Base-by-base conservation (phyloP, 2,797 vertebrate genomes). In the Eulemur coronatus region DNA sequence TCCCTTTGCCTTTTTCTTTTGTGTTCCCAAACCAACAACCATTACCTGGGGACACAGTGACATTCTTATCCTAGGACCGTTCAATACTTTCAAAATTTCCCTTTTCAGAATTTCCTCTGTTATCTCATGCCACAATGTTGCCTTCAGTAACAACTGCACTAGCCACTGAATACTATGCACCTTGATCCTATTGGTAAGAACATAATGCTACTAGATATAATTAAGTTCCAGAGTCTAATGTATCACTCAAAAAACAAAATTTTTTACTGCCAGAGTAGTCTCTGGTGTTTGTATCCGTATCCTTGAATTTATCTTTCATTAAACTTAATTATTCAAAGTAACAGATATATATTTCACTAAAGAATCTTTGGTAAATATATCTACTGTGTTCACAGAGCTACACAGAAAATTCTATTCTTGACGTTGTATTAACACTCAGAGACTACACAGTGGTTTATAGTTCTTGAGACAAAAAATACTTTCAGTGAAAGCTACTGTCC, bases 401-500 rank as follows among this genome's bases (percentile, higher is more conserved):
- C 52, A 41, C 0, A 76, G 69, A 96, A 87, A 87, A 61, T 59
- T 88, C 43, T 94, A 35, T 92, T 92, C 50, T 93, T 87, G 65
- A 94, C 41, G 88, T 38, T 43, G 2, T 5, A 76, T 85, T 94
- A 94, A 93, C 76, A 59, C 89, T 80, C 75, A 91, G 86, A 89
- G 76, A 78, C 67, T 80, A 75, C 80, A 96, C 24, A 90, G 86
- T 84, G 88, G 70, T 93, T 97, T 95, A 89, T 92, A 82, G 84
- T 85, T 96, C 89, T 93, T 75, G 67, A 88, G 76, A 93, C 12
- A 95, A 46, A 97, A 73, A 84, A 81, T 55, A 92, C 38, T 94
- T 92, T 85, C 80, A 97, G 73, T 41, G 86, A 84, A 94, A 96
- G 61, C 30, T n/a, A 84, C 65, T 94, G 61, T 85, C 55, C 35